Conservation (phyloP, 2,888 invertebrate genomes). For the Melanostoma mellinum region DNA sequence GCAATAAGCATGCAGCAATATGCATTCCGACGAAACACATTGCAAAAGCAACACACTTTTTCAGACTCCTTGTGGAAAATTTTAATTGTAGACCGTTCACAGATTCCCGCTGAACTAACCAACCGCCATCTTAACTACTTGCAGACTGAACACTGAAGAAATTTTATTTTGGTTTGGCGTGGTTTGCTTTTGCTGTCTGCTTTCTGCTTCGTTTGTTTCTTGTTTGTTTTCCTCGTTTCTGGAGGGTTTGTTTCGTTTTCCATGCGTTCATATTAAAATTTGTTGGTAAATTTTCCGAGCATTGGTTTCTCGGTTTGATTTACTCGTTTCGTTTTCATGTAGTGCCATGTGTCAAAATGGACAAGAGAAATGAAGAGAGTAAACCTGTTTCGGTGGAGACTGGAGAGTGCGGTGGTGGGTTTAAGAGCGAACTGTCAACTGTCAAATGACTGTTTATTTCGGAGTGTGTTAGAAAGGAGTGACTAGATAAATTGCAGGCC, state of each 20-base stretch:
- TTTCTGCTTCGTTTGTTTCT: constrained; percentile 4
- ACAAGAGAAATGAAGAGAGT: constrained; percentile 13
- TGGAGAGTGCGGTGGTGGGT: background rate
- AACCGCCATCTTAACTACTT: constrained; percentile 67
- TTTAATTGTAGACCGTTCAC: constrained; percentile 16
- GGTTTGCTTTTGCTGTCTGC: constrained; percentile 37
- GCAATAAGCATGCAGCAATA: background rate
- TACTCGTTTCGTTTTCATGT: constrained; percentile 34
- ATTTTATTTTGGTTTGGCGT: constrained; percentile 69
- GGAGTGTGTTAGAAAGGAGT: background rate
- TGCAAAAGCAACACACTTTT: constrained; percentile 26
- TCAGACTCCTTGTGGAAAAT: constrained; percentile 18
- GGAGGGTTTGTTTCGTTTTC: constrained; percentile 26
- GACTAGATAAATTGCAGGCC: background rate
- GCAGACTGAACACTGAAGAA: constrained; percentile 62
- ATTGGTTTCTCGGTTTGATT: constrained; percentile 29
- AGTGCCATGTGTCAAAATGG: constrained; percentile 24
- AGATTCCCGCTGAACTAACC: constrained; percentile 49
- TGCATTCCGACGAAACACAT: constrained; percentile 16
- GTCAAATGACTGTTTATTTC: background rate
- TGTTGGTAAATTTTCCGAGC: constrained; percentile 43
- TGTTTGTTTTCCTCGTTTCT: constrained; percentile 46
- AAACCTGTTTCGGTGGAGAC: constrained; percentile 10
- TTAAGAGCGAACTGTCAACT: constrained; percentile 40
- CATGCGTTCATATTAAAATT: constrained; percentile 19